Evolutionary conservation across 2,888 invertebrate species (phyloP), one percentile per base, ranked within the genome.

Genomic region (Mesoligia furuncula): DNA sequence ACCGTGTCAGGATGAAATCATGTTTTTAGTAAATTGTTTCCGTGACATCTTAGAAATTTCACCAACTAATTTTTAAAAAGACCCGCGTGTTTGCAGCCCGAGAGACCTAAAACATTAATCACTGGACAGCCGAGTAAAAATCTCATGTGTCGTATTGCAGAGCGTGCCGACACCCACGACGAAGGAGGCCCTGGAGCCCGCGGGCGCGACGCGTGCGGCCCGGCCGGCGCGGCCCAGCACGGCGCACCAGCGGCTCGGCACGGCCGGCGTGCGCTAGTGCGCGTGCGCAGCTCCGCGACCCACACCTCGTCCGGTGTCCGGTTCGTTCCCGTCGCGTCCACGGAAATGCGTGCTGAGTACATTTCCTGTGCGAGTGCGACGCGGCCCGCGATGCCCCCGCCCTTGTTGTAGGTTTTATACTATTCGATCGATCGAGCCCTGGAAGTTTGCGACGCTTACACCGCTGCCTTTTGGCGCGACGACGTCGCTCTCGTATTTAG

Each of bases 221-320:
- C 80, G 89, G 0, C n/a, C 90, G 87, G 42, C 88, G 91, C 78
- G 93, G 89, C 81, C 91, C 91, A 83, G 54, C 80, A 84, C 88
- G 6, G 88, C 88, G 75, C 88, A 86, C 77, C 94, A 92, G 88
- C 93, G 91, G 79, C 93, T 93, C 70, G 93, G 92, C 91, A 93
- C 94, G 67, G 93, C 94, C 79, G 51, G 51, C 24, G 51, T 51
- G 51, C 51, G 51, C 8, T 93, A 94, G 92, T 80, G 31, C 39
- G 27, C 39, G 54, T 27, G 64, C 31, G 31, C 71, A 31, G 31
- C n/a, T 7, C 11, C 36, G 20, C 45, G 27, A 11, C 20, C 20
- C 39, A 2, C 31, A 15, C 24, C 7, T 51, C 9, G 70, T 54
- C 71, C 75, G 39, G 39, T 24, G 20, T 17, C 57, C 65, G 45